Conservation (phyloP, 1,140 invertebrate genomes). For the Augochlora pura region DNA sequence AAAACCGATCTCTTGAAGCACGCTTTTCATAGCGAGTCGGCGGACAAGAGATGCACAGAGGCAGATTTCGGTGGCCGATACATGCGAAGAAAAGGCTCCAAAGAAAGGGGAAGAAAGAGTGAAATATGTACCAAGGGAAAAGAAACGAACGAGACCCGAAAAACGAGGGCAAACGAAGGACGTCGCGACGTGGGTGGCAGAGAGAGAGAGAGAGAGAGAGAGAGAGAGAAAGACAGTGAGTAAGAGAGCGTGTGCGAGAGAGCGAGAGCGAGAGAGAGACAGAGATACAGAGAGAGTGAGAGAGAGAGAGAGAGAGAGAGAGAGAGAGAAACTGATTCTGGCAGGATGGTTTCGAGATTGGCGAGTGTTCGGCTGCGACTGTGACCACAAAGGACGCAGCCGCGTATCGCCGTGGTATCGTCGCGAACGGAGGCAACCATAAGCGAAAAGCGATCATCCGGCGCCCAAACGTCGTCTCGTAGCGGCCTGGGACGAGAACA, state of each 20-base stretch:
- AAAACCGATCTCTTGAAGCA: too few species aligned
- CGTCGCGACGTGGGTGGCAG: too few species aligned
- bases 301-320: neutral
- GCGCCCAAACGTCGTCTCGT: constrained; percentile 26
- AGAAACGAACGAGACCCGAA: neutral
- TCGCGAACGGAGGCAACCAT: neutral
- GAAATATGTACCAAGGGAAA: neutral
- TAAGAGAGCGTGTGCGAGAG: too few species aligned
- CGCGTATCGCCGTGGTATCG: constrained; percentile 26
- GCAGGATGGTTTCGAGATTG: constrained; percentile 27
- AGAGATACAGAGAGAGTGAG: neutral
- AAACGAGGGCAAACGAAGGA: too few species aligned
- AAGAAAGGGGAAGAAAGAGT: too few species aligned
- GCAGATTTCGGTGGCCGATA: too few species aligned
- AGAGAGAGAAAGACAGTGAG: neutral
- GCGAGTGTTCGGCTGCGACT: constrained; percentile 37
- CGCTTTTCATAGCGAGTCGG: too few species aligned
- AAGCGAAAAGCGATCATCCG: constrained; percentile 44
- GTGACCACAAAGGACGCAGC: constrained; percentile 10
- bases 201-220: too few species aligned
- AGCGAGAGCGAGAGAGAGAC: neutral
- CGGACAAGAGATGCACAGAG: too few species aligned
- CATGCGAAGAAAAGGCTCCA: too few species aligned
- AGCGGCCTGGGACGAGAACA: constrained; percentile 1
- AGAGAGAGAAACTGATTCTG: neutral